A percentile compares a stretch with the other conserved stretches of the same genome.
Conservation (phyloP, 2,113 vertebrate species). For the Clarias gariepinus region DNA sequence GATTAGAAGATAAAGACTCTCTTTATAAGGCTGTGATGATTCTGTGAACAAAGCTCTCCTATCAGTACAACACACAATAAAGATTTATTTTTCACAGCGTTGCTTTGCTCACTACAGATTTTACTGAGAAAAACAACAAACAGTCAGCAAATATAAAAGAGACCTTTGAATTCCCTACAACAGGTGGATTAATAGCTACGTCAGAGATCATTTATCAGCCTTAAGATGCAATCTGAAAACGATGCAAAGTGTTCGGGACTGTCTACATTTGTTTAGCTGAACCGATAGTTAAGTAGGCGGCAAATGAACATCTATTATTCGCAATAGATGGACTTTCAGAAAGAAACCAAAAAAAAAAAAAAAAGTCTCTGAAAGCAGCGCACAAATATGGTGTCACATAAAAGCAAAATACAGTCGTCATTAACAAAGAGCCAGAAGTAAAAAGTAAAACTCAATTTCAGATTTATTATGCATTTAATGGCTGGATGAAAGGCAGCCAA, state of each 20-base stretch:
- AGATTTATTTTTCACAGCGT: slow-evolving; percentile 5
- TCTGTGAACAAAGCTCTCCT: slow-evolving; percentile 25
- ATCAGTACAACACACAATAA: slow-evolving; percentile 39
- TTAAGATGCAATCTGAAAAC: slow-evolving; percentile 32
- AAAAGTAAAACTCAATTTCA: slow-evolving; percentile 58
- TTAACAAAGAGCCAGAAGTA: slow-evolving; percentile 62
- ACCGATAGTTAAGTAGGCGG: slow-evolving; percentile 27
- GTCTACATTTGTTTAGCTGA: slow-evolving; percentile 39
- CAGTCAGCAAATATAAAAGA: slow-evolving; percentile 30
- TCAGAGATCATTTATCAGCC: slow-evolving; percentile 38
- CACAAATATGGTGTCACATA: slow-evolving; percentile 54
- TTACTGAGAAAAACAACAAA: slow-evolving; percentile 32
- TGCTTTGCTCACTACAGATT: slow-evolving; percentile 6
- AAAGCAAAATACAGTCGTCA: slow-evolving; percentile 59
- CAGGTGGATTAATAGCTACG: slow-evolving; percentile 38
- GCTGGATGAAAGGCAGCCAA: slow-evolving; percentile 57
- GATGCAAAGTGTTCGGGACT: slow-evolving; percentile 12
- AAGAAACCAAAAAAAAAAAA: not conserved
- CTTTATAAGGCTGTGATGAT: slow-evolving; percentile 30
- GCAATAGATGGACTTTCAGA: slow-evolving; percentile 27
- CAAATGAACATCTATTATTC: slow-evolving; percentile 36
- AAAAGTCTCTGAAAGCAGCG: slow-evolving; percentile 34
- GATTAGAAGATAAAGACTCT: slow-evolving; percentile 49
- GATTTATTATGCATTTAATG: slow-evolving; percentile 66
- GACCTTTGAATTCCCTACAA: slow-evolving; percentile 37